Percentiles rank a stretch among this genome's conserved stretches.
Conservation (phyloP, 2,113 vertebrate genomes). For the Ictalurus furcatus region DNA sequence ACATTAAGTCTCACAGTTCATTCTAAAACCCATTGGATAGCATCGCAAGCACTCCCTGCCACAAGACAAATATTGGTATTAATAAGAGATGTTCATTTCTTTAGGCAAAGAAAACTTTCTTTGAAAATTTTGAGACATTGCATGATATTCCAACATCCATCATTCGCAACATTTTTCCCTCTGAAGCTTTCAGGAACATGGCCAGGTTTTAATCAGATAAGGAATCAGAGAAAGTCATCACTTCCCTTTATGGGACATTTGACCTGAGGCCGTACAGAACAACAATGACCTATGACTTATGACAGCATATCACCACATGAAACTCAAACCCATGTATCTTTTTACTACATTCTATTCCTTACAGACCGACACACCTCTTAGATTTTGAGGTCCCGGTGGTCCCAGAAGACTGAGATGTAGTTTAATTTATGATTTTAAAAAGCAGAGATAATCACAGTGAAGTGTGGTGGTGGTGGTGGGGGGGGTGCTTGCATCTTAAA, state of each 20-base stretch:
- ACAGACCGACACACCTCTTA: slow-evolving; percentile 50
- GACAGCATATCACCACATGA: neutral
- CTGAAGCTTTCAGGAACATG: slow-evolving; percentile 11
- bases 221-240: slow-evolving; percentile 26
- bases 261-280: slow-evolving; percentile 20
- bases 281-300: slow-evolving; percentile 17
- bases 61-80: slow-evolving; percentile 6
- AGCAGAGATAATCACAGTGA: slow-evolving; percentile 73
- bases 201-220: slow-evolving; percentile 25
- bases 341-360: slow-evolving; percentile 1
- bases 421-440: slow-evolving; percentile 77
- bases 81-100: neutral
- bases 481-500: slow-evolving; percentile 58
- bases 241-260: slow-evolving; percentile 37
- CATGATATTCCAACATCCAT: neutral
- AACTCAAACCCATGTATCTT: slow-evolving; percentile 33
- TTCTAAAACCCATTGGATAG: neutral
- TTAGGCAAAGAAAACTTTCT: neutral
- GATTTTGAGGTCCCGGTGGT: slow-evolving; percentile 54
- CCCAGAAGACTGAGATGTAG: slow-evolving; percentile 48
- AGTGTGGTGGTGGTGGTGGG: slow-evolving; percentile 12
- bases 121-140: neutral
- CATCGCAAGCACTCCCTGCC: neutral
- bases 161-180: slow-evolving; percentile 8
- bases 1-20: slow-evolving; percentile 8